phyloP scores from a whole-genome alignment of 2,113 vertebrate genomes.

The Myrmecobius fasciatus region DNA sequence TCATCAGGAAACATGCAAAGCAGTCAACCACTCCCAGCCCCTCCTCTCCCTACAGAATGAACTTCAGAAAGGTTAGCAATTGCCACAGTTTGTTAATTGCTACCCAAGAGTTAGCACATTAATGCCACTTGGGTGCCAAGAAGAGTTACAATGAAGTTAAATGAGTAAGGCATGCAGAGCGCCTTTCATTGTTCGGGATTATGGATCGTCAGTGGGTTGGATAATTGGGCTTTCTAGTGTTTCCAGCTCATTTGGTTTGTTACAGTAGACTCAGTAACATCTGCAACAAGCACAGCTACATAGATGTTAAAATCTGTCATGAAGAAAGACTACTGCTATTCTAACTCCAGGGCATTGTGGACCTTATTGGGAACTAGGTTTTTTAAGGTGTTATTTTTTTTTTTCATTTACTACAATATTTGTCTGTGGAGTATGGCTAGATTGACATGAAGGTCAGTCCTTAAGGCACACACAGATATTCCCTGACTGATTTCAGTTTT shows the following conservation, averaged over 20 bases:
- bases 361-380: constrained; percentile 40
- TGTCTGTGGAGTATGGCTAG: not conserved
- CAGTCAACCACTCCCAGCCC: constrained; percentile 50
- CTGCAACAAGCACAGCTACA: constrained; percentile 73
- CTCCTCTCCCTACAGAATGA: constrained; percentile 43
- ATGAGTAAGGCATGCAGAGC: constrained; percentile 80
- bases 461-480: not conserved
- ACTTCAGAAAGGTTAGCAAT: constrained; percentile 56
- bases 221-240: constrained; percentile 85
- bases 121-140: constrained; percentile 81
- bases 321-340: constrained; percentile 37
- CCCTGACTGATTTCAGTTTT: not conserved
- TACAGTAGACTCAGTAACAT: constrained; percentile 82
- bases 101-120: constrained; percentile 82
- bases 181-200: constrained; percentile 81
- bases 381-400: not conserved
- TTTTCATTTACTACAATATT: not conserved
- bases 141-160: constrained; percentile 84
- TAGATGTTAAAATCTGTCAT: constrained; percentile 68
- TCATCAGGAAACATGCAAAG: constrained; percentile 60
- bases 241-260: constrained; percentile 85
- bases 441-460: not conserved
- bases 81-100: constrained; percentile 82
- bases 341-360: constrained; percentile 25
- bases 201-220: constrained; percentile 82